Percentiles rank a stretch among this genome's conserved stretches.
These are phyloP conservation scores for Cremastinae sp. DNA, from an alignment of 2,888 invertebrate genomes.

Conservation along the genomic window DNA sequence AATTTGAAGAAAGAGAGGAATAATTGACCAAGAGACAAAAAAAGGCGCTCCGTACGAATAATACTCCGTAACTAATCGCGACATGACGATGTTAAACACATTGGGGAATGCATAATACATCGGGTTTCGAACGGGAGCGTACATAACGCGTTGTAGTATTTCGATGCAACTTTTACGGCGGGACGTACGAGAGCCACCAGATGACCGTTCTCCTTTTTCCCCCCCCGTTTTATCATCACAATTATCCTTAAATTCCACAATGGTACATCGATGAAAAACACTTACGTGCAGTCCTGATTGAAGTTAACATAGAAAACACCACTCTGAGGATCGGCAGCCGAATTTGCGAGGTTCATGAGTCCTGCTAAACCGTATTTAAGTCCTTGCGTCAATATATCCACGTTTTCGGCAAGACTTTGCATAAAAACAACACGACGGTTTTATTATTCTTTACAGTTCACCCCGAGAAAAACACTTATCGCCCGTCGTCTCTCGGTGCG, in stretches of 20 bases:
- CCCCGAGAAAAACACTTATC: constrained; percentile 60
- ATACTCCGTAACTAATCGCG: constrained; percentile 6
- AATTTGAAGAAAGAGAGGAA: too few species aligned
- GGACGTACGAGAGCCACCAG: background rate
- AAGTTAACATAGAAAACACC: constrained; percentile 97
- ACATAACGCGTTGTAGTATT: too few species aligned
- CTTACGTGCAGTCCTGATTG: constrained; percentile 99
- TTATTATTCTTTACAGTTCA: constrained; percentile 34
- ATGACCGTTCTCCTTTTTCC: constrained; percentile 10
- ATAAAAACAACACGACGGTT: constrained; percentile 78
- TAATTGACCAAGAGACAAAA: constrained; percentile 13
- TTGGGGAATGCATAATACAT: constrained; percentile 4
- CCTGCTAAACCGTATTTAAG: constrained; percentile 83
- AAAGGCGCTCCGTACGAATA: constrained; percentile 18
- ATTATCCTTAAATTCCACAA: too few species aligned
- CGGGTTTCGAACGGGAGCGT: background rate
- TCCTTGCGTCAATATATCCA: constrained; percentile 81
- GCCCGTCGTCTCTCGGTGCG: background rate
- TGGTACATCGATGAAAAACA: constrained; percentile 68
- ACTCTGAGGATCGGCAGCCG: constrained; percentile 89
- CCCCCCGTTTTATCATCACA: background rate
- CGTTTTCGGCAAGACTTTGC: constrained; percentile 81
- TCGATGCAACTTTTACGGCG: too few species aligned
- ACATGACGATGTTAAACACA: constrained; percentile 17
- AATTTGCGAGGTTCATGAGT: constrained; percentile 93